Base-by-base conservation (phyloP, 1,140 invertebrate species). In the Caenorhabditis tropicalis region DNA sequence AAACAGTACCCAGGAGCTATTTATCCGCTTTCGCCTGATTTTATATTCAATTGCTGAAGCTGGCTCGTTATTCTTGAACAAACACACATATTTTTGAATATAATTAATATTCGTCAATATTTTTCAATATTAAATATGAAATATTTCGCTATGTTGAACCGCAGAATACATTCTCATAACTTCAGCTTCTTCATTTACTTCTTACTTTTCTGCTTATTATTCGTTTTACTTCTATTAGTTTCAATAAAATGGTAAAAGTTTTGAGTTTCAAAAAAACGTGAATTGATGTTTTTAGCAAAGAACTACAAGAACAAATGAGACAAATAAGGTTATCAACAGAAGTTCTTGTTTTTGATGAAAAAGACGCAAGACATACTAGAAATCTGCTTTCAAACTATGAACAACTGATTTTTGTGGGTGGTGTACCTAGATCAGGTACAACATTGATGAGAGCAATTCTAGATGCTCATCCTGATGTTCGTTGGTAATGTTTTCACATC, bases 381-480 rank as follows among this genome's bases (percentile, higher is more conserved):
- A n/a, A 10, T 19, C 12, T 74, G 2, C 65, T 74, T 24, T 74
- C 65, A 0, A 74, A 74, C n/a, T 74, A 36, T 5, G 65, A 74
- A 29, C 65, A 74, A 12, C 36, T 74, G 9, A 74, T 74, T 46
- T 74, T 74, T 24, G 65, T 74, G 5, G 83, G 83, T 9, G 97
- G 97, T 70, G 96, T 98, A 90, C 97, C 97, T 36, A 94, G 97
- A 87, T 98, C 96, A 60, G 97, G 97, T 27, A 99, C 97, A 4
- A 99, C 97, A 48, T 93, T 99, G 81, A 96, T 98, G 94, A 93
- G 98, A 91, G 97, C 96, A 85, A 97, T 99, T 95, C 92, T 99
- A 79, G 98, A 99, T 93, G 97, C 98, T 53, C 98, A 99, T 94
- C 96, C 96, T n/a, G 95, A 96, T 91, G 95, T 99, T 88, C 94